Conservation (phyloP, 2,797 vertebrate genomes). For the Discoglossus pictus region DNA sequence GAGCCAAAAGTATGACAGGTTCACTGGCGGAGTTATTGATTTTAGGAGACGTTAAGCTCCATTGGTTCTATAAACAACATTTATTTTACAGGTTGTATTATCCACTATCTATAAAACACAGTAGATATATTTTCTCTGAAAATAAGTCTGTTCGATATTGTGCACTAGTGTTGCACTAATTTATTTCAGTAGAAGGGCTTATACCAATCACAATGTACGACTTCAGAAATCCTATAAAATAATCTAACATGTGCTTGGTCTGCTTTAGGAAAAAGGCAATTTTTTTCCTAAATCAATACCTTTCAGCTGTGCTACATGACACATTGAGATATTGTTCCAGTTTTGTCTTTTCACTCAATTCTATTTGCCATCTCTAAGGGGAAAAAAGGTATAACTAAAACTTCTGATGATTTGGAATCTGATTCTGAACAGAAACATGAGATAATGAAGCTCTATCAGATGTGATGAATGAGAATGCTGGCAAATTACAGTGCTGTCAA, state of each 20-base stretch:
- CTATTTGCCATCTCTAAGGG: conserved; percentile 39
- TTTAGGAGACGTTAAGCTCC: no score
- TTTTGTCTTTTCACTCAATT: conserved; percentile 38
- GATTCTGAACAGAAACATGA: conserved; percentile 24
- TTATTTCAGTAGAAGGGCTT: conserved; percentile 8
- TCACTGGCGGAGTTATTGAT: no score
- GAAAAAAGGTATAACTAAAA: conserved; percentile 35
- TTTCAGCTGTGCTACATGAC: conserved; percentile 42
- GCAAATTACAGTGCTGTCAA: conserved; percentile 43
- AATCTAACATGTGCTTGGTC: conserved; percentile 1
- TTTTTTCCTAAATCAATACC: conserved; percentile 41
- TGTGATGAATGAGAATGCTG: conserved; percentile 40
- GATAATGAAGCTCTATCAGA: conserved; percentile 41
- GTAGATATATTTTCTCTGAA: neutral
- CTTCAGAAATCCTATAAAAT: neutral
- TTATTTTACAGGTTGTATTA: no score
- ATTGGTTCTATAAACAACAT: no score
- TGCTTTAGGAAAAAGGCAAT: conserved; percentile 21
- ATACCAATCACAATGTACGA: conserved; percentile 12
- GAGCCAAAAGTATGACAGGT: no score
- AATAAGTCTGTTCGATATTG: neutral
- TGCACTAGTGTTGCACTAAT: neutral
- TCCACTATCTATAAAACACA: neutral
- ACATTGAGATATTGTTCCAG: conserved; percentile 43
- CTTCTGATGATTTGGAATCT: conserved; percentile 31